Evolutionary conservation across 2,888 invertebrate genomes (phyloP).

Genomic region (Meteorus cinctellus): DNA sequence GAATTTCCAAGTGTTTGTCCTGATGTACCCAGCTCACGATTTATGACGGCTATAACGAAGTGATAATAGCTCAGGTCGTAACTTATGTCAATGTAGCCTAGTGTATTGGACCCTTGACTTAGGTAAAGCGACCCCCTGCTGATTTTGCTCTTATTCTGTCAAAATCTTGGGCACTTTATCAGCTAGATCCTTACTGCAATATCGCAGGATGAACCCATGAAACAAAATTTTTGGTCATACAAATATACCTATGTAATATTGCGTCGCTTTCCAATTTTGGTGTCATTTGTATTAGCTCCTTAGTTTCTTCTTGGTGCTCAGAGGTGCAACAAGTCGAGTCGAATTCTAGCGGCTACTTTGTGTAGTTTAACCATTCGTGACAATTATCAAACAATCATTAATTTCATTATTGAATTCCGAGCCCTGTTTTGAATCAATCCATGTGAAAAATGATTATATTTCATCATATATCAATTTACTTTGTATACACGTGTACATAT

Average conservation of each 20-base stretch:
- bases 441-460: no score
- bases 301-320: conserved; percentile 48
- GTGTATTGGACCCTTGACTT: conserved; percentile 54
- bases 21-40: conserved; percentile 63
- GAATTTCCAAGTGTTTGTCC: conserved; percentile 43
- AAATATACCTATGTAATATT: conserved; percentile 43
- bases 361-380: neutral
- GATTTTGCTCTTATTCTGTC: conserved; percentile 65
- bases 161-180: conserved; percentile 54
- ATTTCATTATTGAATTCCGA: no score
- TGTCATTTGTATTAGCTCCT: conserved; percentile 35
- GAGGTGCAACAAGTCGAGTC: neutral
- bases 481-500: neutral
- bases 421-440: no score
- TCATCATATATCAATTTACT: neutral
- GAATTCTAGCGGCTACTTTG: conserved; percentile 35
- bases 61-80: conserved; percentile 69
- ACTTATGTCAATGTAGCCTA: conserved; percentile 57
- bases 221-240: conserved; percentile 40
- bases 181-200: conserved; percentile 46
- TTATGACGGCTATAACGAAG: conserved; percentile 70
- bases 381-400: no score
- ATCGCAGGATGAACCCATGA: conserved; percentile 46
- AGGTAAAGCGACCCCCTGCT: conserved; percentile 59
- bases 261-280: conserved; percentile 21